phyloP scores from a whole-genome alignment of 2,888 invertebrate genomes.

The Orthonevra nobilis region DNA sequence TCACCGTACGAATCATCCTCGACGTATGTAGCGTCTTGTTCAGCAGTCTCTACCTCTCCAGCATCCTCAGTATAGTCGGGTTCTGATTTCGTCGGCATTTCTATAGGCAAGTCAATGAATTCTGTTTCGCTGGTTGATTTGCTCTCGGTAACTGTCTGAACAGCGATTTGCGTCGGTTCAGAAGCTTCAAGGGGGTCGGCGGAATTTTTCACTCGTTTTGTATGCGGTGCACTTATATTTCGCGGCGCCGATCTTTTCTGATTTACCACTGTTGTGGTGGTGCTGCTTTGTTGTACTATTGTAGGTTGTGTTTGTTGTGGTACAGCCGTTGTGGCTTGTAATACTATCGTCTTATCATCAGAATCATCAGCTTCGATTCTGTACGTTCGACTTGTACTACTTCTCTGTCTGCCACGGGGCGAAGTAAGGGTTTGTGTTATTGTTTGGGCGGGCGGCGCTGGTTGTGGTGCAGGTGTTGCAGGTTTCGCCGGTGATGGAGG shows the following conservation, averaged over 20 bases:
- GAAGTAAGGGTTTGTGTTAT: conserved; percentile 75
- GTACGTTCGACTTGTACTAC: conserved; percentile 79
- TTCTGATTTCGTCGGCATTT: conserved; percentile 85
- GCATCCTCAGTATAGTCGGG: conserved; percentile 85
- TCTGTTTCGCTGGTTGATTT: conserved; percentile 76
- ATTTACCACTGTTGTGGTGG: conserved; percentile 76
- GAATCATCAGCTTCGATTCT: conserved; percentile 85
- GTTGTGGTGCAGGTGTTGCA: conserved; percentile 83
- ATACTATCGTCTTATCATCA: conserved; percentile 82
- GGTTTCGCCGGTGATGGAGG: conserved; percentile 85
- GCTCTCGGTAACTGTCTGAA: conserved; percentile 81
- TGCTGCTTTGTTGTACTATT: conserved; percentile 71
- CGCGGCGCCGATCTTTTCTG: conserved; percentile 79
- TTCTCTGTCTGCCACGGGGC: conserved; percentile 77
- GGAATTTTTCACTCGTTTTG: conserved; percentile 77
- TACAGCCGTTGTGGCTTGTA: conserved; percentile 79
- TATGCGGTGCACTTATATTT: conserved; percentile 75
- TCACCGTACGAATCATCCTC: conserved; percentile 86
- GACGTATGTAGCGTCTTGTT: conserved; percentile 84
- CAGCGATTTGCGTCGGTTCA: conserved; percentile 82
- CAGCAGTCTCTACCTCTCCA: conserved; percentile 84
- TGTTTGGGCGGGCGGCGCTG: conserved; percentile 69
- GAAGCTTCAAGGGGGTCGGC: conserved; percentile 83
- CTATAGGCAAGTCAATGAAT: conserved; percentile 80
- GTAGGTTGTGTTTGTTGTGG: conserved; percentile 74